Evolutionary conservation across 2,888 invertebrate species (phyloP).

Genomic region (Germaria angustata): DNA sequence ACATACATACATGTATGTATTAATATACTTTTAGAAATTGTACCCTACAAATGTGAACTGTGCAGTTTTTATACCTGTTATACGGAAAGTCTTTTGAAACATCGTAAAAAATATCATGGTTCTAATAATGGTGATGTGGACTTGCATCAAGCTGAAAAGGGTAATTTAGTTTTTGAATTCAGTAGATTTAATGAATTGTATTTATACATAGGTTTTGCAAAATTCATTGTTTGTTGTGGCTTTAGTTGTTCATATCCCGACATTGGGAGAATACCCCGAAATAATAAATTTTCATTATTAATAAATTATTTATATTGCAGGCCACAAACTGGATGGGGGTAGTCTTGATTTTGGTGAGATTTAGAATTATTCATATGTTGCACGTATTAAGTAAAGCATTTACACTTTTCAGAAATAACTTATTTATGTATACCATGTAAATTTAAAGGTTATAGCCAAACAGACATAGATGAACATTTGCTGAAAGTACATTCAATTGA

Average conservation of each 20-base stretch:
- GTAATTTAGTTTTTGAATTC: slow-evolving; percentile 28
- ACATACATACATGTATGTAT: too few species aligned
- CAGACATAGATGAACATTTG: slow-evolving; percentile 72
- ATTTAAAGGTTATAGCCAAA: slow-evolving; percentile 39
- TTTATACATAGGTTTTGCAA: too few species aligned
- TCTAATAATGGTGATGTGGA: slow-evolving; percentile 43
- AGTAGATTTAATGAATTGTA: background rate
- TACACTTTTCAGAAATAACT: slow-evolving; percentile 41
- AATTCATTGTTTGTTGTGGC: too few species aligned
- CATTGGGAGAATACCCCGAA: too few species aligned
- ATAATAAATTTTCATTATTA: too few species aligned
- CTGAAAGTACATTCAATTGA: slow-evolving; percentile 71
- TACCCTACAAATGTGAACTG: slow-evolving; percentile 63
- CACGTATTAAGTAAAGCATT: background rate
- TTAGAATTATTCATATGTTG: background rate
- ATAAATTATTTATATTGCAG: background rate
- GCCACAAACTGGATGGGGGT: background rate
- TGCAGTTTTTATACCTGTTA: slow-evolving; percentile 65
- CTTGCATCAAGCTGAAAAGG: slow-evolving; percentile 44
- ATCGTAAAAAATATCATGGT: slow-evolving; percentile 61
- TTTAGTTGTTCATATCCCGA: too few species aligned
- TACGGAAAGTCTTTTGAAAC: slow-evolving; percentile 64
- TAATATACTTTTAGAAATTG: slow-evolving; percentile 52
- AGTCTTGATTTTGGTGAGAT: slow-evolving; percentile 48
- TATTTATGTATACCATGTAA: slow-evolving; percentile 49